These are phyloP conservation scores for Cordylochernes scorpioides DNA, from an alignment of 2,888 invertebrate genomes.

Conservation along the genomic window DNA sequence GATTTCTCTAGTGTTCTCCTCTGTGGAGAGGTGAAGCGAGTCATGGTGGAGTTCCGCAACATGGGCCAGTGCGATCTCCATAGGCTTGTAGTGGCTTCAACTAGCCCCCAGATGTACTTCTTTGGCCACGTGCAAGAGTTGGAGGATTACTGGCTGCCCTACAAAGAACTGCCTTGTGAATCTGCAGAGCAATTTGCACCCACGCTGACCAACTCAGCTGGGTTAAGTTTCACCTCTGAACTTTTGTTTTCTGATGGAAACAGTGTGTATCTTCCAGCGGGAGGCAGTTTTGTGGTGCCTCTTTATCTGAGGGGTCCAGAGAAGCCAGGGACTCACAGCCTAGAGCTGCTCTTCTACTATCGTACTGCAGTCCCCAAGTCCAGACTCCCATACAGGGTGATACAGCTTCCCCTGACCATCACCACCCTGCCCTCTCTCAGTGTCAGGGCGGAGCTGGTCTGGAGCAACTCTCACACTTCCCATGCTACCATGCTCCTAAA, in stretches of 20 bases:
- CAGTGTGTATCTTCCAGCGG: conserved; percentile 25
- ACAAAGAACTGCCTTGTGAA: conserved; percentile 4
- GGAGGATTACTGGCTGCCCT: conserved; percentile 3
- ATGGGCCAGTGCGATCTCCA: conserved; percentile 23
- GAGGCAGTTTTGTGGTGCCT: conserved; percentile 27
- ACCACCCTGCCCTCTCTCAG: conserved; percentile 14
- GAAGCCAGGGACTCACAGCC: conserved; percentile 31
- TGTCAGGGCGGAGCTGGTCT: conserved; percentile 18
- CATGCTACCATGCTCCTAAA: too few species aligned
- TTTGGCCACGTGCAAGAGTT: conserved; percentile 21
- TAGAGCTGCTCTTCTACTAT: conserved; percentile 46
- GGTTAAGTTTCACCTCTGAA: conserved; percentile 15
- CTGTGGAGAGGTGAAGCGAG: conserved; percentile 41
- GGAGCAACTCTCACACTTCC: too few species aligned
- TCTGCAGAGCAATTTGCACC: conserved; percentile 6
- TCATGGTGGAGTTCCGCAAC: conserved; percentile 39
- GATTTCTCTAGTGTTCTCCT: too few species aligned
- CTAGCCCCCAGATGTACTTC: conserved; percentile 37
- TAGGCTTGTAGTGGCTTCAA: conserved; percentile 31
- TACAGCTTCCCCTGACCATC: conserved; percentile 16
- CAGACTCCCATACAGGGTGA: conserved; percentile 18
- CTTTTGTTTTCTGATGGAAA: conserved; percentile 15
- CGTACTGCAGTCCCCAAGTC: conserved; percentile 25
- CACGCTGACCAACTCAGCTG: conserved; percentile 3
- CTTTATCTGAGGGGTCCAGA: conserved; percentile 44